These are phyloP conservation scores for Corythaixoides concolor DNA, from an alignment of 2,113 vertebrate species.

Conservation along the genomic window DNA sequence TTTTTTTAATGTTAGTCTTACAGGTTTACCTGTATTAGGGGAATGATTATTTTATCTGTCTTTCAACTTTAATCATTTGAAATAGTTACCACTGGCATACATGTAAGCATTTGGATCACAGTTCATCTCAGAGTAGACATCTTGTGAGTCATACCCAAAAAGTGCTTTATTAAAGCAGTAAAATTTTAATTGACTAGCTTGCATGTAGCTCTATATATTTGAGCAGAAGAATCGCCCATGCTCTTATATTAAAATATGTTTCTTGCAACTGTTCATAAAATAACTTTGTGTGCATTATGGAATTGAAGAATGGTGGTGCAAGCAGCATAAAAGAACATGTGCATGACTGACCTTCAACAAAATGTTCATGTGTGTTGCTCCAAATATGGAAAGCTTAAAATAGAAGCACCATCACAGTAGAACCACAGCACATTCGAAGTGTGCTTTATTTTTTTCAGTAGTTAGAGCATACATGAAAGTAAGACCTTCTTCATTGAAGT, in stretches of 20 bases:
- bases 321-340: background rate
- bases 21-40: background rate
- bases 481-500: background rate
- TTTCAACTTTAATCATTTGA: background rate
- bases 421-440: background rate
- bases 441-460: background rate
- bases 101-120: background rate
- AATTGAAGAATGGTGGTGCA: background rate
- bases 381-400: background rate
- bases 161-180: background rate
- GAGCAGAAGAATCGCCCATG: background rate
- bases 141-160: background rate
- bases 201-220: background rate
- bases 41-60: background rate
- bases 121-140: background rate
- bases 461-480: background rate
- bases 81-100: background rate
- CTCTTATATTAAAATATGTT: background rate
- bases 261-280: background rate
- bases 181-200: background rate
- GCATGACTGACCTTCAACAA: background rate
- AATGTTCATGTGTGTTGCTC: background rate
- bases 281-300: background rate
- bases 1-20: background rate
- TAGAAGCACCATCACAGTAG: background rate